These are phyloP conservation scores for Leptodactylus fuscus DNA, from an alignment of 2,113 vertebrate species.

Conservation along the genomic window DNA sequence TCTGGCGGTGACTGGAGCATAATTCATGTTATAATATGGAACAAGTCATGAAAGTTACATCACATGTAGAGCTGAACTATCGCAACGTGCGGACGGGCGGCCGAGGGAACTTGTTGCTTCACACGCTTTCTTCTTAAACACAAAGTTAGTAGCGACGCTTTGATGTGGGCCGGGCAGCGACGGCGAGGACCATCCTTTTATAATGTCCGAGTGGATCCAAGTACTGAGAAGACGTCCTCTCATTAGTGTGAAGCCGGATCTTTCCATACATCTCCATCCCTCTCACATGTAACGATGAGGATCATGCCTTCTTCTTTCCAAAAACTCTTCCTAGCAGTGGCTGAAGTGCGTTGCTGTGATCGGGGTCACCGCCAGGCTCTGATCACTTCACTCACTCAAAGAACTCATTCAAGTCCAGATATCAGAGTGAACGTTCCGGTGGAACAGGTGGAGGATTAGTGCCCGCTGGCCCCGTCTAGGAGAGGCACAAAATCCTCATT, in stretches of 20 bases:
- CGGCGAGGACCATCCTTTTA: not conserved
- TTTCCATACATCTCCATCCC: not conserved
- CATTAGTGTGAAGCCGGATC: slow-evolving; percentile 2
- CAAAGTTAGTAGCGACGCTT: not conserved
- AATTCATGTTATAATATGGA: not conserved
- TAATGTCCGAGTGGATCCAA: not conserved
- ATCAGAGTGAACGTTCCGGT: not conserved
- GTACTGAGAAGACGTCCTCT: not conserved
- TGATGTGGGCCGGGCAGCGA: not conserved
- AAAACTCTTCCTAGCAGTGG: not conserved
- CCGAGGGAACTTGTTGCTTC: not conserved
- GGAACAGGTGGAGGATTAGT: too few relatives aligned
- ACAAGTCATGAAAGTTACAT: too few relatives aligned
- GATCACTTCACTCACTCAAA: not conserved
- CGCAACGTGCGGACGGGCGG: not conserved
- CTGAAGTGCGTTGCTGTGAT: slow-evolving; percentile 15
- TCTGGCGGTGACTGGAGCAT: not conserved
- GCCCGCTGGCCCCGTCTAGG: too few relatives aligned
- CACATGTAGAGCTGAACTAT: too few relatives aligned
- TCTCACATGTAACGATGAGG: not conserved
- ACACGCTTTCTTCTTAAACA: not conserved
- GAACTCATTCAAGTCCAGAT: not conserved
- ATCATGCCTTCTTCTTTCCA: not conserved
- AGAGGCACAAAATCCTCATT: not conserved
- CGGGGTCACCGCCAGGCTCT: slow-evolving; percentile 18